These are phyloP conservation scores for Dromas ardeola DNA, from an alignment of 2,113 vertebrate genomes.

Conservation along the genomic window DNA sequence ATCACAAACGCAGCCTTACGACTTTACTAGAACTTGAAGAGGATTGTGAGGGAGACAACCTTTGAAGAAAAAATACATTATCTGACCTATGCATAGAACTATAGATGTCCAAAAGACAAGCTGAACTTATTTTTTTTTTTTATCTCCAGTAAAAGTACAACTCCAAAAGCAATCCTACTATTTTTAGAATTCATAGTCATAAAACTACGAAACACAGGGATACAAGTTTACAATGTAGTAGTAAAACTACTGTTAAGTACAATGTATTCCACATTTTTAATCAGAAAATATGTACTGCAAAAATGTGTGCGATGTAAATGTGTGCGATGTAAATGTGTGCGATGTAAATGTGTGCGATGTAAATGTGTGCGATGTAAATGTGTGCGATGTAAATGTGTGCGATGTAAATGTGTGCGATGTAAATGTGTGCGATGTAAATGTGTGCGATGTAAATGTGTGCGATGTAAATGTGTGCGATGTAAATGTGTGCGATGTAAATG, in stretches of 20 bases:
- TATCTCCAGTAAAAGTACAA: background rate
- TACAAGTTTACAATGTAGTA: background rate
- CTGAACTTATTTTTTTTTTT: background rate
- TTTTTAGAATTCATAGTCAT: background rate
- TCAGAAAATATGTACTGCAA: background rate
- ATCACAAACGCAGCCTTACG: background rate
- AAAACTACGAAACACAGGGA: background rate
- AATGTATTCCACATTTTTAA: background rate
- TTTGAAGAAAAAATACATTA: background rate
- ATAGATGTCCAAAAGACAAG: background rate
- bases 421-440: no score
- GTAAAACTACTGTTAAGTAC: background rate
- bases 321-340: background rate
- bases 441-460: background rate
- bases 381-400: background rate
- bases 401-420: background rate
- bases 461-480: background rate
- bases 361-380: no score
- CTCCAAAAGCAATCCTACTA: background rate
- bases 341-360: background rate
- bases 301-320: background rate
- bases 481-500: no score
- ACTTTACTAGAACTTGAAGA: background rate
- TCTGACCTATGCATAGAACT: background rate
- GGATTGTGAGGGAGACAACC: background rate